These are phyloP conservation scores for Oreocharis arfaki DNA, from an alignment of 2,113 vertebrate genomes.

Conservation along the genomic window DNA sequence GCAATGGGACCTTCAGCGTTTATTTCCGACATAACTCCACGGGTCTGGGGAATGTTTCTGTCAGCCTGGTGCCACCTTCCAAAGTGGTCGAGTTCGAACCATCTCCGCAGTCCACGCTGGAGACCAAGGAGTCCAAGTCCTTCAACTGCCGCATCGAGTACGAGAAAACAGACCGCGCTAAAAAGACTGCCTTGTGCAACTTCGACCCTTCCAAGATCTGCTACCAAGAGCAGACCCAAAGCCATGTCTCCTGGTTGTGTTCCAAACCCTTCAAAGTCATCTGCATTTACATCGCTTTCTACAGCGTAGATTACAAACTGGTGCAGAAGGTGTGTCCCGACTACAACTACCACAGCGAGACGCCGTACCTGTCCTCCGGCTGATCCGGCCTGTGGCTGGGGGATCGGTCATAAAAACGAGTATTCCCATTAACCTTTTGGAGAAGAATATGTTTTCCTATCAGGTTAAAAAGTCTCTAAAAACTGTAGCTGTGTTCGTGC, in stretches of 20 bases:
- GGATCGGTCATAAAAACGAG: background rate
- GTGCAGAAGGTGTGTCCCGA: conserved; percentile 99
- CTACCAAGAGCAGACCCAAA: conserved; percentile 98
- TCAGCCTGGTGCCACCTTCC: conserved; percentile 96
- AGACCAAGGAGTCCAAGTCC: conserved; percentile 96
- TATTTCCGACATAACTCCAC: conserved; percentile 99
- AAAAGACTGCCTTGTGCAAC: conserved; percentile 94
- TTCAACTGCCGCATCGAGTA: conserved; percentile 99
- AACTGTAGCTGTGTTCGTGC: conserved; percentile 60
- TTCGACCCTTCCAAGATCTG: conserved; percentile 93
- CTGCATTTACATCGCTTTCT: conserved; percentile 99
- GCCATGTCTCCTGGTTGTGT: conserved; percentile 98
- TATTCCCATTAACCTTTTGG: conserved; percentile 52
- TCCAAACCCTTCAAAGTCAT: conserved; percentile 99
- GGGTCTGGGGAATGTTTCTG: conserved; percentile 93
- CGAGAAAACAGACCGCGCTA: conserved; percentile 96
- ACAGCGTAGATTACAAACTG: conserved; percentile 99
- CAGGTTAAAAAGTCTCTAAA: conserved; percentile 50
- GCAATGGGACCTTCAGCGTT: conserved; percentile 97
- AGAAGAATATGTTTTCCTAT: conserved; percentile 55
- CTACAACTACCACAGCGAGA: conserved; percentile 99
- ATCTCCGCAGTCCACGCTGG: conserved; percentile 88
- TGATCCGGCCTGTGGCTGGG: conserved; percentile 49
- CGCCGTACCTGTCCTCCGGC: conserved; percentile 93
- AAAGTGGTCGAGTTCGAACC: conserved; percentile 97